Conservation (phyloP, 2,888 invertebrate species). For the Epinotia bilunana region DNA sequence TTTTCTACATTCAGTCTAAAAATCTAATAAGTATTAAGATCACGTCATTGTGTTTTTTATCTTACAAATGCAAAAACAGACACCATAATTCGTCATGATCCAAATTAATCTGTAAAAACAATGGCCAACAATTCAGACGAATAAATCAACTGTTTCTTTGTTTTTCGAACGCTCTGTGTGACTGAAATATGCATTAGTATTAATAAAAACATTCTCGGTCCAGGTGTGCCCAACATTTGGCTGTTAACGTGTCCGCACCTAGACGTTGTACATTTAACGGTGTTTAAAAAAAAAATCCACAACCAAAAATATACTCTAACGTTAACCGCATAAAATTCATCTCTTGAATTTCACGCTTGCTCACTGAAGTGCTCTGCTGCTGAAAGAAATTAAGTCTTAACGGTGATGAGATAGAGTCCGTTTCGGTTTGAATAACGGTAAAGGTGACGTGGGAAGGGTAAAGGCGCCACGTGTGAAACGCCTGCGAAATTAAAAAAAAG, state of each 20-base stretch:
- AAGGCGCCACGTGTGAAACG: conserved; percentile 74
- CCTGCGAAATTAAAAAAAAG: conserved; percentile 67
- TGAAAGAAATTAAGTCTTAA: conserved; percentile 10
- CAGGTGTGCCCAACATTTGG: conserved; percentile 71
- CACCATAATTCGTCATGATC: conserved; percentile 22
- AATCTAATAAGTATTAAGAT: background rate
- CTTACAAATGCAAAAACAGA: conserved; percentile 3
- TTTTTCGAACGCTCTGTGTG: conserved; percentile 26
- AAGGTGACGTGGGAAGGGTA: conserved; percentile 67
- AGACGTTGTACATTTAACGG: conserved; percentile 70
- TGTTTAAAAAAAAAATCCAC: conserved; percentile 46
- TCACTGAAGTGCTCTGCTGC: background rate
- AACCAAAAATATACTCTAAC: conserved; percentile 4
- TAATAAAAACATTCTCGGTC: conserved; percentile 63
- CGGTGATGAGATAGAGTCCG: background rate
- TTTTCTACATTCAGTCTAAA: no score
- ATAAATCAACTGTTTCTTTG: conserved; percentile 35
- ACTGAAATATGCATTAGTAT: conserved; percentile 48
- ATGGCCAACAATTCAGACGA: conserved; percentile 35
- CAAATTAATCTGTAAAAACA: conserved; percentile 13
- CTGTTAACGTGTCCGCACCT: conserved; percentile 72
- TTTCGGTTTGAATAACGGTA: conserved; percentile 26
- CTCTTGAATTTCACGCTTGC: background rate
- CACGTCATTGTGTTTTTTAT: background rate
- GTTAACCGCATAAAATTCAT: background rate